Conservation (phyloP, 1,140 invertebrate genomes). For the Gonatopus flavifemur region DNA sequence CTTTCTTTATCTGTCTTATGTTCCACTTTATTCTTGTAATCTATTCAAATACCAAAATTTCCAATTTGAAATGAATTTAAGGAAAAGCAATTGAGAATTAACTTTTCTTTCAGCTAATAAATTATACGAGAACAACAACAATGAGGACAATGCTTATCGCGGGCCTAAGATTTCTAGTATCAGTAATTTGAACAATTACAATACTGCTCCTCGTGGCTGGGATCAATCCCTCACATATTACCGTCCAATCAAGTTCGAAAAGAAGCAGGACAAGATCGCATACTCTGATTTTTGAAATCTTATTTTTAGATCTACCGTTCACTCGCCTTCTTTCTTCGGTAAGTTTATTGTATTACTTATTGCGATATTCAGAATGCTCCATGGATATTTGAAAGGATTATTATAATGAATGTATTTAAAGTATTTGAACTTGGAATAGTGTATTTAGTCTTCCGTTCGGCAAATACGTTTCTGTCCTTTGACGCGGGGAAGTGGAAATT, state of each 20-base stretch:
- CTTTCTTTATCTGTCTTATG: too few species aligned
- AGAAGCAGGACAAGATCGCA: conserved; percentile 54
- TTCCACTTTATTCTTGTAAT: too few species aligned
- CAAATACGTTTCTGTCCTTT: conserved; percentile 1
- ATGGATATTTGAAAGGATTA: background rate
- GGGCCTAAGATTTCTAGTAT: conserved; percentile 53
- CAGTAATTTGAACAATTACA: conserved; percentile 66
- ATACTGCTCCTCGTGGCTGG: conserved; percentile 81
- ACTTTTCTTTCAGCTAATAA: conserved; percentile 36
- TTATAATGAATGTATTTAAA: background rate
- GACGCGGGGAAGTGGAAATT: too few species aligned
- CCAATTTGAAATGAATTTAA: too few species aligned
- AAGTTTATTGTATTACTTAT: background rate
- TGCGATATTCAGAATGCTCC: too few species aligned
- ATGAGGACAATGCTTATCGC: conserved; percentile 43
- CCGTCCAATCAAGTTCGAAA: conserved; percentile 68
- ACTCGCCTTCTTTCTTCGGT: background rate
- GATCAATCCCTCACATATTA: conserved; percentile 66
- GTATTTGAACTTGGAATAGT: background rate
- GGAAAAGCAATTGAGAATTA: background rate
- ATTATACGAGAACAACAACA: conserved; percentile 30
- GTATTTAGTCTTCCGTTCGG: background rate
- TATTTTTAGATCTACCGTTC: background rate
- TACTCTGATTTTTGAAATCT: conserved; percentile 65
- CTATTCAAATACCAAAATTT: too few species aligned